phyloP scores from a whole-genome alignment of 2,797 vertebrate genomes.

The Xiphophorus birchmanni region DNA sequence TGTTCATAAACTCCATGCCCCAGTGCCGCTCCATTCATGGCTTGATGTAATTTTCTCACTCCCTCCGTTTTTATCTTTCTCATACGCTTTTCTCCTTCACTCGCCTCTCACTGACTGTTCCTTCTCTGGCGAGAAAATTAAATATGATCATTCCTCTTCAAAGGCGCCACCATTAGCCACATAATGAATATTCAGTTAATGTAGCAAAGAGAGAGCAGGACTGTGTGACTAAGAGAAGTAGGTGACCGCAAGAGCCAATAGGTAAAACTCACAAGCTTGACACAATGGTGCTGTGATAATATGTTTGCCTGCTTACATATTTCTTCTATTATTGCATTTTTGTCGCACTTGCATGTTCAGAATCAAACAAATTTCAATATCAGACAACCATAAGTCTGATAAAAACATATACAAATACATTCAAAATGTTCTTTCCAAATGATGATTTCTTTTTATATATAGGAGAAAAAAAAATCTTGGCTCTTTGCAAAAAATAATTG shows the following conservation, averaged over 20 bases:
- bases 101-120: slow-evolving; percentile 50
- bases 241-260: slow-evolving; percentile 59
- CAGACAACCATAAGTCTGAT: background rate
- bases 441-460: background rate
- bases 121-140: slow-evolving; percentile 71
- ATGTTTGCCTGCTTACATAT: background rate
- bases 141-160: slow-evolving; percentile 78
- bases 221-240: slow-evolving; percentile 44
- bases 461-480: background rate
- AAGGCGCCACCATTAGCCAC: slow-evolving; percentile 76
- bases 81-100: slow-evolving; percentile 40
- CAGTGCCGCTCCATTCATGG: slow-evolving; percentile 52
- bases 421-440: background rate
- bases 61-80: slow-evolving; percentile 58
- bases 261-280: slow-evolving; percentile 44
- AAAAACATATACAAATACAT: background rate
- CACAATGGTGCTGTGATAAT: slow-evolving; percentile 1
- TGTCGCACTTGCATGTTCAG: background rate
- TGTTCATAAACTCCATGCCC: slow-evolving; percentile 61
- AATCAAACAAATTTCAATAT: background rate
- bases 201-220: slow-evolving; percentile 58
- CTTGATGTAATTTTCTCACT: slow-evolving; percentile 63
- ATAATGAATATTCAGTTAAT: slow-evolving; percentile 79
- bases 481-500: background rate
- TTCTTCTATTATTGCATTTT: background rate